Base-by-base conservation (phyloP, 37 sponge, comb jelly and placozoan genomes). In the Lycopodina hypogea region DNA sequence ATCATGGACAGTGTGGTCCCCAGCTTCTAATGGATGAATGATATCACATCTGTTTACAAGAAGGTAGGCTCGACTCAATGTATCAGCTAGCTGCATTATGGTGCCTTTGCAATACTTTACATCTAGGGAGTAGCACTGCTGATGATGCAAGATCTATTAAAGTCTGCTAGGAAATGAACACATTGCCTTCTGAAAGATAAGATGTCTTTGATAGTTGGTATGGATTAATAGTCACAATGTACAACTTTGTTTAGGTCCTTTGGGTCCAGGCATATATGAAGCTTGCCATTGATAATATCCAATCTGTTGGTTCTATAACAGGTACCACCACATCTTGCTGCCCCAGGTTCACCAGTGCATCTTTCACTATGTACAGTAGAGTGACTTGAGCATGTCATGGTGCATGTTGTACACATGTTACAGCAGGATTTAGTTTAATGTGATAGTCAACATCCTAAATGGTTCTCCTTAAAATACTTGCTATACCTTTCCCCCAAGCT, bases 381-480 rank as follows among this genome's bases (percentile, higher is more conserved):
- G 89, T 72, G 8, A 78, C 83, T 39, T 77, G 78, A 11, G 66
- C 70, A 34, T 33, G 56, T 40, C 88, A 34, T 22, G 71, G 75
- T 23, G 87, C 70, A 65, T 81, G 78, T 26, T 80, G 74, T 8
- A 70, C 72, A 45, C 82, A 82, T 45, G 48, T 45, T 9, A 56
- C 0, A 69, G 70, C 38, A 19, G 9, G 42, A 42, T 69, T 52
- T 79, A 28, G 59, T 3, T 74, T 51, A 22, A 87, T 87, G 42
- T 80, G 80, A 61, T 80, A 81, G 2, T 71, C 48, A 21, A 74
- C 82, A 21, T 81, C 66, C 83, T 81, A 87, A 87, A 53, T 87
- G 87, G 59, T 87, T 87, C 56, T 53, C 66, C 42, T 87, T 81
- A 33, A 51, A 77, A 71, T 82, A 87, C 56, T 81, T 78, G 51